Base-by-base conservation (phyloP, 2,797 vertebrate genomes). In the Dryobates pubescens region DNA sequence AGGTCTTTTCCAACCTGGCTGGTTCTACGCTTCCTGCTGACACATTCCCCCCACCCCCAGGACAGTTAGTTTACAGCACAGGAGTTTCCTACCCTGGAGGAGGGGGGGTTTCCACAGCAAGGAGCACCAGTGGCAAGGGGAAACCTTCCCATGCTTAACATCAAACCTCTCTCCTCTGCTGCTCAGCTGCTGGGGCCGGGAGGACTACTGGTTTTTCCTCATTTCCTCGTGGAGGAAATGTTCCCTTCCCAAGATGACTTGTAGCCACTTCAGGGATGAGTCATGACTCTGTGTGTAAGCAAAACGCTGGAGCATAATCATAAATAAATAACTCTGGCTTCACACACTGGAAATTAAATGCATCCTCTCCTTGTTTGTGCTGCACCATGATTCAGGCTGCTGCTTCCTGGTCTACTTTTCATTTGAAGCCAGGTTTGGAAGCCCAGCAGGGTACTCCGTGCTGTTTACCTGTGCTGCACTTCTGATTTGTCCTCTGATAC, bases 241-340 rank as follows among this genome's bases (percentile, higher is more conserved):
- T 72, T 51, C 86, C 56, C 7, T 86, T 93, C 90, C 61, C 81
- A 83, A 53, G 61, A 72, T 4, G 79, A 77, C 76, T 94, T 76
- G 92, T 79, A 96, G 90, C 92, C 92, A n/a, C 95, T 92, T 92
- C 76, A 93, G 84, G 68, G 76, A 75, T 96, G 92, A 96, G 76
- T 96, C 96, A 94, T 86, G 68, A 67, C 76, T 89, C 93, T 90
- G 92, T 90, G 59, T n/a, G 61, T 81, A 89, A 96, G 68, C 90
- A 95, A 88, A 96, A 95, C 90, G 89, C 43, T 89, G 89, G 74
- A 94, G 80, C 76, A 82, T 88, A 88, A 94, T 92, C 87, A 91
- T 96, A 95, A 95, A 96, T 95, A 96, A 96, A 93, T 93, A 95
- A 92, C 93, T 54, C 70, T 54, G 77, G 23, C 71, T 94, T 87